A percentile compares a stretch with the other conserved stretches of the same genome.
Evolutionary conservation across 2,797 vertebrate genomes (phyloP).

Genomic region (Cyclopterus lumpus): DNA sequence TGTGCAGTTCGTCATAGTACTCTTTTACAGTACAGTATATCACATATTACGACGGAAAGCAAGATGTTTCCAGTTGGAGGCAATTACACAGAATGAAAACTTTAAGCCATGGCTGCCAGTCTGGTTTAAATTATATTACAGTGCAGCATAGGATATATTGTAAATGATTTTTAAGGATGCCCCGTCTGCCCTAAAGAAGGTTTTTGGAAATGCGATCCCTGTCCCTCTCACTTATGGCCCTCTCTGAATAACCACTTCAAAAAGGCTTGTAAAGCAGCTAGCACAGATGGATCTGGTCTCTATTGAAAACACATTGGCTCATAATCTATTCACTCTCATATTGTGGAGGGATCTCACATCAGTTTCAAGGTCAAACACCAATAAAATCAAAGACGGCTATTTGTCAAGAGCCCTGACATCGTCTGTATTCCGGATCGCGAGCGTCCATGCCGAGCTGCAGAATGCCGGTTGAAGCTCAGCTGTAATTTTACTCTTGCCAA

Average conservation of each 20-base stretch:
- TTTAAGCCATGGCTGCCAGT: slow-evolving; percentile 61
- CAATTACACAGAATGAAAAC: slow-evolving; percentile 52
- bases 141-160: slow-evolving; percentile 56
- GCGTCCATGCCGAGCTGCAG: background rate
- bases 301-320: slow-evolving; percentile 81
- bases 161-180: slow-evolving; percentile 75
- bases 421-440: slow-evolving; percentile 44
- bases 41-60: slow-evolving; percentile 54
- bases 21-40: slow-evolving; percentile 40
- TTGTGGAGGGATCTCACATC: slow-evolving; percentile 65
- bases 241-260: slow-evolving; percentile 74
- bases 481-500: slow-evolving; percentile 37
- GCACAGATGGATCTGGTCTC: slow-evolving; percentile 60
- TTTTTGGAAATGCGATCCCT: slow-evolving; percentile 72
- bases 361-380: slow-evolving; percentile 77
- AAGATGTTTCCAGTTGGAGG: slow-evolving; percentile 67
- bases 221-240: slow-evolving; percentile 64
- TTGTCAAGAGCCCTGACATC: slow-evolving; percentile 72
- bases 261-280: slow-evolving; percentile 63
- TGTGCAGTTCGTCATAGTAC: slow-evolving; percentile 45
- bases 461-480: slow-evolving; percentile 20
- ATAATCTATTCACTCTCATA: slow-evolving; percentile 71
- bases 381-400: slow-evolving; percentile 79
- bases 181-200: slow-evolving; percentile 58
- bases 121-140: slow-evolving; percentile 59